Evolutionary conservation across 2,888 invertebrate genomes (phyloP), one percentile per base, ranked within the genome.

Genomic region (Desoria tigrina): DNA sequence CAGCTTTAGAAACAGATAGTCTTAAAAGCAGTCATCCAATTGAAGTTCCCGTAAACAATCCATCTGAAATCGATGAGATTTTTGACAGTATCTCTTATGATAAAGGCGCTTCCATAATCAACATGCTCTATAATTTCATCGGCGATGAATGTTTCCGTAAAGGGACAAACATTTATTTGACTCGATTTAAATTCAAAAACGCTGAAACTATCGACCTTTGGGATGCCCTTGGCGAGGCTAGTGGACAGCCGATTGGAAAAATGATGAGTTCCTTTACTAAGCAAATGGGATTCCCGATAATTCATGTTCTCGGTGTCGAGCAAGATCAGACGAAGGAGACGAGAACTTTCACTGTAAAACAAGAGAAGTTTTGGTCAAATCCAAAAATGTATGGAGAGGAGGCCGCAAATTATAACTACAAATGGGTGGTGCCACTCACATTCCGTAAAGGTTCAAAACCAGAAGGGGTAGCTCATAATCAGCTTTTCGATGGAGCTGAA

Each of bases 351-450:
- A 85, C 84, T 2, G 81, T 95, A 49, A 84, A 85, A 0, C 94
- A 94, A 79, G 86, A 87, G 75, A 92, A 92, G 80, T 94, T 95
- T 80, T 89, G 90, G 72, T 90, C 94, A 4, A 92, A 94, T 79
- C 93, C 93, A 18, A 84, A 77, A 23, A 71, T 67, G 21, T 70
- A 73, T 37, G 70, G 74, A 67, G 23, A 21, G 18, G 24, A 51
- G 16, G 6, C 11, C 7, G 24, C 27, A n/a, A 18, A 50, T 1
- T 18, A 9, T 7, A 42, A 63, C 63, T 86, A 84, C 63, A 80
- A 87, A 18, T 96, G 96, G 96, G 88, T 92, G 84, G 88, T 96
- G 59, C 96, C 96, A 0, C 86, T 96, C 63, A 89, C 89, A 45
- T 86, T 94, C 63, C 88, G 88, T 60, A 90, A 90, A 23, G 85